phyloP scores from a whole-genome alignment of 2,113 vertebrate genomes.

The Ptilonorhynchus violaceus region DNA sequence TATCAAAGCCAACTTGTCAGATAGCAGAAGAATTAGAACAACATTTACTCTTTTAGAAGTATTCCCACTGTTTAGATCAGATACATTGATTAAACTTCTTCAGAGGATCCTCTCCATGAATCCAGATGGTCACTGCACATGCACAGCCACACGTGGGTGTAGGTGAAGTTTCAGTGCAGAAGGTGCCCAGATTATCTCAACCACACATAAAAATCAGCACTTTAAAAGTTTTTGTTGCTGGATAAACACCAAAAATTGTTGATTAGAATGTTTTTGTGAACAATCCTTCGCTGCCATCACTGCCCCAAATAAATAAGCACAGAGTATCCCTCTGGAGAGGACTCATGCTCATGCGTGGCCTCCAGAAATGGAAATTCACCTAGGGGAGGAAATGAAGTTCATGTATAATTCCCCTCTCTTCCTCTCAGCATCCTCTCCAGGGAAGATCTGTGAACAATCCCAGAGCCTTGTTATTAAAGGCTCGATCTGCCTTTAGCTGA shows the following conservation, averaged over 20 bases:
- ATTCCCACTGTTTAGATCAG: neutral
- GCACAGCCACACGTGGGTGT: neutral
- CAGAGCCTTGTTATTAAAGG: neutral
- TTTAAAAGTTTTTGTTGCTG: neutral
- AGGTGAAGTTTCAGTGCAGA: neutral
- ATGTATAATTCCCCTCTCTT: neutral
- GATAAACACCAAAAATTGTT: neutral
- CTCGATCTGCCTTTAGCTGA: neutral
- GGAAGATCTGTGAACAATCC: neutral
- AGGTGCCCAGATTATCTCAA: neutral
- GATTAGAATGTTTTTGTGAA: neutral
- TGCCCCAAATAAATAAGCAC: neutral
- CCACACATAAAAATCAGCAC: neutral
- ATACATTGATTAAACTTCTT: neutral
- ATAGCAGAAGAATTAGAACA: neutral
- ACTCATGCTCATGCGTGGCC: neutral
- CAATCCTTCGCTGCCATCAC: neutral
- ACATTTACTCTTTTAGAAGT: neutral
- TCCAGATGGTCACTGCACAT: neutral
- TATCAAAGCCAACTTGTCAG: neutral
- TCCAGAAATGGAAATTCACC: conserved; percentile 8
- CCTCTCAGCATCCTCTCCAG: neutral
- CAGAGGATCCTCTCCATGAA: neutral
- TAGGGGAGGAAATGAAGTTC: neutral
- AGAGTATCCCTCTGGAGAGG: neutral